Base-by-base conservation (phyloP, 37 sponge, comb jelly and placozoan species). In the Beroe ovata region DNA sequence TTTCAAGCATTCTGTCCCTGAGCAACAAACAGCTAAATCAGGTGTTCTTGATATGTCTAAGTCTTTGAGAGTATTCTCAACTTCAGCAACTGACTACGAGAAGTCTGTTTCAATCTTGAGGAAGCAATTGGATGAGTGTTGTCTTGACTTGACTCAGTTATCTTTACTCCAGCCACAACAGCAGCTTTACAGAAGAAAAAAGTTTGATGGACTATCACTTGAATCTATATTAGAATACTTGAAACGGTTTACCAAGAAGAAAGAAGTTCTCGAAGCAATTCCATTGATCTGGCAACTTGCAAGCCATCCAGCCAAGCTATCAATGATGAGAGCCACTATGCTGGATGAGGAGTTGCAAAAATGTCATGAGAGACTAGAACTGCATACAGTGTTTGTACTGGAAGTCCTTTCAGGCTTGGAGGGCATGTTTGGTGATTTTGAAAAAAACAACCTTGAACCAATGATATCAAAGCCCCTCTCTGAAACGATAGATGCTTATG, bases 271-370 rank as follows among this genome's bases (percentile, higher is more conserved):
- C 25, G 84, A 77, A 77, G 28, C 33, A 41, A 42, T 77, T 42
- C 84, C 84, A 6, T 40, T 77, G 47, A 42, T 77, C 2, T 77
- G 84, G 84, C 84, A 77, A 25, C 35, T 77, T 32, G 41, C 84
- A 0, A 11, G 41, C 54, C 84, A 77, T 42, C 84, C 4, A 21
- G 84, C 54, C 3, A 77, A 77, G 47, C 47, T 40, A 14, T 42
- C 6, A 1, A 77, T 41, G 33, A 11, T 40, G 28, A 38, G 38
- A 23, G 20, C 20, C 3, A 42, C n/a, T 23, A 77, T 39, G 42
- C 35, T 77, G 22, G 84, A 77, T 41, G 33, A 77, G 0, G 84
- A 77, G 29, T 35, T 77, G 35, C 54, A 39, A 3, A 77, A 41
- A 40, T 77, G 84, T 23, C 84, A 77, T 42, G 25, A 77, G 54